These are phyloP conservation scores for Rutpela maculata DNA, from an alignment of 2,888 invertebrate genomes.

Conservation along the genomic window DNA sequence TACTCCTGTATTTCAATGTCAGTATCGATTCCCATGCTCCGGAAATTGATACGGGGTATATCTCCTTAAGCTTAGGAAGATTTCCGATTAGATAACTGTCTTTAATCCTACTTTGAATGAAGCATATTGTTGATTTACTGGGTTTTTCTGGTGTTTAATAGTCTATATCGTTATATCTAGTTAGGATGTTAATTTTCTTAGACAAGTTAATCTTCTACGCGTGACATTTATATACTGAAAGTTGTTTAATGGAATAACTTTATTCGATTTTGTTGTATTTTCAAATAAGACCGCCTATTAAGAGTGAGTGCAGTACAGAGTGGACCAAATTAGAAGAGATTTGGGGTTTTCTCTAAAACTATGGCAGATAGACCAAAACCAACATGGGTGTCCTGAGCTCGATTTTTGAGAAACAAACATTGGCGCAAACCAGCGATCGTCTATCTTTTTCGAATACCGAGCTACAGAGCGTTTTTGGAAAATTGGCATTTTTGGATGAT, in stretches of 20 bases:
- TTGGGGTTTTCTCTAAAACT: no score
- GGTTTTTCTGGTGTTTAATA: background rate
- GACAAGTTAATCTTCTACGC: slow-evolving; percentile 20
- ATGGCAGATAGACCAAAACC: no score
- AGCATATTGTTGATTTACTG: background rate
- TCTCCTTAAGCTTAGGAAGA: background rate
- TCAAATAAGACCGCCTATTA: background rate
- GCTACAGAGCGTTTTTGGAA: no score
- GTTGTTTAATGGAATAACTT: background rate
- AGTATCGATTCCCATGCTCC: background rate
- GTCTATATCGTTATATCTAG: background rate
- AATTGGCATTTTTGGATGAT: no score
- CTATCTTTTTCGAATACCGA: no score
- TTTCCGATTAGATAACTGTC: slow-evolving; percentile 1
- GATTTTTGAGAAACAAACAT: no score
- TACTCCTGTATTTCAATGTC: background rate
- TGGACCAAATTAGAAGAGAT: no score
- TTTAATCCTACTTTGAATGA: background rate
- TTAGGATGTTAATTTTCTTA: slow-evolving; percentile 15
- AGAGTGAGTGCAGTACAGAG: background rate
- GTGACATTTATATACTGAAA: slow-evolving; percentile 18
- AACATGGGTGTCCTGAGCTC: no score
- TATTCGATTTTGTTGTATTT: background rate
- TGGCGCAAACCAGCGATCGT: no score
- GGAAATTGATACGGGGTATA: background rate